Conservation (phyloP, 2,888 invertebrate species). For the Electrophaes corylata region DNA sequence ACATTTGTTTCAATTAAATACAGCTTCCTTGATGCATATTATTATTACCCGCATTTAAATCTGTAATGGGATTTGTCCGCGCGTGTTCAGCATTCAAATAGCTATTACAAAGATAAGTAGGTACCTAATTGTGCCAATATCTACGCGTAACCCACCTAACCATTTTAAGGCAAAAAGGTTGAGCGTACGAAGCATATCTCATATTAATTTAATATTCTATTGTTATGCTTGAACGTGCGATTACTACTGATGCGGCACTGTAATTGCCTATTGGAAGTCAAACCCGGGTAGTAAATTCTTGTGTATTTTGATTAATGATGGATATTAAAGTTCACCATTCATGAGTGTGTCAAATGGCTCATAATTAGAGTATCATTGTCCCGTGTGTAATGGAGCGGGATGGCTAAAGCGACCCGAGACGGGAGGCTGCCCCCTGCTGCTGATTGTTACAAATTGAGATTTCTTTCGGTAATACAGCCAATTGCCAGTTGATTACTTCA, state of each 20-base stretch:
- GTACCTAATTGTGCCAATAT: constrained; percentile 55
- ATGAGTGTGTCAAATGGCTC: constrained; percentile 76
- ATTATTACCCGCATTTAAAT: constrained; percentile 66
- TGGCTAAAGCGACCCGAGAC: constrained; percentile 53
- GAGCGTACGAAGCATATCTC: constrained; percentile 47
- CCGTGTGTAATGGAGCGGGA: constrained; percentile 67
- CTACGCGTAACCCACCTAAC: constrained; percentile 41
- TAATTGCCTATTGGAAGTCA: constrained; percentile 36
- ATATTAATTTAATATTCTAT: constrained; percentile 48
- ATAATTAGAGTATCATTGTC: constrained; percentile 81
- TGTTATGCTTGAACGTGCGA: constrained; percentile 49
- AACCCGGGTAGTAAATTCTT: constrained; percentile 41
- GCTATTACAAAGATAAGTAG: constrained; percentile 47
- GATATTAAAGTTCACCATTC: constrained; percentile 59
- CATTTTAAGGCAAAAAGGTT: constrained; percentile 52
- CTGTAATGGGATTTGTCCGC: constrained; percentile 54
- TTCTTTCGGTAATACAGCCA: constrained; percentile 63
- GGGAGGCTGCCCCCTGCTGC: constrained; percentile 57
- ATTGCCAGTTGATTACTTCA: constrained; percentile 49
- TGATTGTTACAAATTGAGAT: constrained; percentile 79
- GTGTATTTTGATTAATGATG: constrained; percentile 64
- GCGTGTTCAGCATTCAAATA: constrained; percentile 70
- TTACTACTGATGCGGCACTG: constrained; percentile 42
- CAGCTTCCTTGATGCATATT: constrained; percentile 69
- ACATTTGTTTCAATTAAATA: constrained; percentile 83